Evolutionary conservation across 2,888 invertebrate species (phyloP).

Genomic region (Chymomyza procnemis): DNA sequence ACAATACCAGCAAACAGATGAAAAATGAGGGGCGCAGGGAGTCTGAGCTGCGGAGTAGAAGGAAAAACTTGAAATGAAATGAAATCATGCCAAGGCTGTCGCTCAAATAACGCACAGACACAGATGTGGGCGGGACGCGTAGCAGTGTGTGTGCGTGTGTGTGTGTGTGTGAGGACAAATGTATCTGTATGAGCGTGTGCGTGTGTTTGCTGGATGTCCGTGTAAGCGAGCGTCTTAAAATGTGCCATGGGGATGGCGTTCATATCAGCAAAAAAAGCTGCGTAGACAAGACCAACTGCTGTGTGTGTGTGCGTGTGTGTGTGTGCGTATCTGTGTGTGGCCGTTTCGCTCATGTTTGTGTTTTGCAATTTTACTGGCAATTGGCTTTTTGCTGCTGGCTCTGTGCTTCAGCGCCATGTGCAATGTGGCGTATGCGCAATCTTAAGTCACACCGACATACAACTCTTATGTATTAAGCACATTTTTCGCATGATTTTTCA

Average conservation of each 20-base stretch:
- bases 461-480: conserved; percentile 13
- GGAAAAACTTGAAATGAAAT: conserved; percentile 53
- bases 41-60: conserved; percentile 5
- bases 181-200: no score
- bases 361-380: conserved; percentile 54
- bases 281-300: neutral
- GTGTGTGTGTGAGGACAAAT: neutral
- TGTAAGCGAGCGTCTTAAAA: conserved; percentile 26
- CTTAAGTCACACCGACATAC: conserved; percentile 7
- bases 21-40: neutral
- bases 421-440: conserved; percentile 67
- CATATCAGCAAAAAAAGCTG: no score
- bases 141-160: neutral
- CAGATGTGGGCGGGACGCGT: neutral
- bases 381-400: conserved; percentile 36
- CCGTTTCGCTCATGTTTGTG: neutral
- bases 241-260: conserved; percentile 30
- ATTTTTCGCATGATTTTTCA: conserved; percentile 22
- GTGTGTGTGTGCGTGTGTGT: conserved; percentile 7
- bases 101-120: conserved; percentile 15
- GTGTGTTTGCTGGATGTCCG: neutral
- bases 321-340: neutral
- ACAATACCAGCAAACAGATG: conserved; percentile 29
- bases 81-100: conserved; percentile 72
- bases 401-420: conserved; percentile 32